phyloP scores from a whole-genome alignment of 2,113 vertebrate species.

The Hemiprocne comata region DNA sequence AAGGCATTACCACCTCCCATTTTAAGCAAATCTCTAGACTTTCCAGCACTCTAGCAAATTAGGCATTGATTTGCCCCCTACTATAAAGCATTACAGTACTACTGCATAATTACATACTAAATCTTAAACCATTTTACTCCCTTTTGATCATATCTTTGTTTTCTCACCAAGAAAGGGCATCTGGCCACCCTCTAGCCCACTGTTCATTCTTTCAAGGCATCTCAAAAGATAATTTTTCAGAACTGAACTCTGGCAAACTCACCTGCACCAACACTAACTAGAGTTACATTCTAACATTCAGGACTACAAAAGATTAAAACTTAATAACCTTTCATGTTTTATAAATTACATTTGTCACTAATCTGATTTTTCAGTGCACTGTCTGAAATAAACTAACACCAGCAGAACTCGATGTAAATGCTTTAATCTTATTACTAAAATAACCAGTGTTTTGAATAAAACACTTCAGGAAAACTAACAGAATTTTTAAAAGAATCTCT shows the following conservation, averaged over 20 bases:
- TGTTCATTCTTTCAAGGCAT: not conserved
- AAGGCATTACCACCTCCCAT: not conserved
- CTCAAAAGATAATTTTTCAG: not conserved
- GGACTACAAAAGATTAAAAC: not conserved
- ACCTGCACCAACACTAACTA: not conserved
- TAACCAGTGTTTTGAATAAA: not conserved
- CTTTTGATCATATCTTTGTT: not conserved
- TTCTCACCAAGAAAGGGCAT: not conserved
- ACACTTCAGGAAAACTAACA: not conserved
- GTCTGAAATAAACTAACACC: not conserved
- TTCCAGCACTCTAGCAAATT: not conserved
- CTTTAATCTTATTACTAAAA: not conserved
- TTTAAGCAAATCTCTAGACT: not conserved
- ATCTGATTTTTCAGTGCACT: not conserved
- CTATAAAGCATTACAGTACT: not conserved
- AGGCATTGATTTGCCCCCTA: not conserved
- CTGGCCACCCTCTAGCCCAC: not conserved
- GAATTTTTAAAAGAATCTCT: not conserved
- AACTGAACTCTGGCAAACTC: not conserved
- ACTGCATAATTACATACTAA: not conserved
- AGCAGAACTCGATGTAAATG: not conserved
- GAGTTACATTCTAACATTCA: not conserved
- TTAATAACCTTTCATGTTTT: not conserved
- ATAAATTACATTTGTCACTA: not conserved
- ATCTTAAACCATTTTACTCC: not conserved